These are phyloP conservation scores for Platichthys flesus DNA, from an alignment of 2,113 vertebrate genomes.

Conservation along the genomic window DNA sequence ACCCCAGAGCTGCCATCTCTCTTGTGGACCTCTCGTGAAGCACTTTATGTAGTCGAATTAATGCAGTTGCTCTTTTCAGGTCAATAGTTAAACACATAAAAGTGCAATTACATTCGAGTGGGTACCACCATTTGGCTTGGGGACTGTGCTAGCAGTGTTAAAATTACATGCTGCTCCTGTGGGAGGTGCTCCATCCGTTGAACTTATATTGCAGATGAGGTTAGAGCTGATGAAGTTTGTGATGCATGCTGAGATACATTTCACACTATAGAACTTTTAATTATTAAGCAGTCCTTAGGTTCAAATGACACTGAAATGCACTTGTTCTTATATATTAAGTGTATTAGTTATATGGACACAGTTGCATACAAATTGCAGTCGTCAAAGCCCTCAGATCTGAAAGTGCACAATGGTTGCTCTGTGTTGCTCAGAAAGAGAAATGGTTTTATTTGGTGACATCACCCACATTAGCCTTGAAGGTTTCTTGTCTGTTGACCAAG, in stretches of 20 bases:
- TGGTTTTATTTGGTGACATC: background rate
- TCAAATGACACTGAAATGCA: constrained; percentile 14
- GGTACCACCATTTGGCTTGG: constrained; percentile 49
- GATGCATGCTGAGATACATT: constrained; percentile 22
- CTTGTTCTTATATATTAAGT: background rate
- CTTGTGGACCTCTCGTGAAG: constrained; percentile 68
- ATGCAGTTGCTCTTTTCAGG: constrained; percentile 85
- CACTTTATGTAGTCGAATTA: constrained; percentile 74
- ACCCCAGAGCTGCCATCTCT: constrained; percentile 49
- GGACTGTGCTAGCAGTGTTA: constrained; percentile 50
- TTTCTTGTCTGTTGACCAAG: background rate
- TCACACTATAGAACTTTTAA: constrained; percentile 6
- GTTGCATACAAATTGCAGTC: background rate
- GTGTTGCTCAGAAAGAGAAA: background rate
- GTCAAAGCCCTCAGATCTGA: background rate
- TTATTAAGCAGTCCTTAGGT: background rate
- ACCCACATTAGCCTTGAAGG: background rate
- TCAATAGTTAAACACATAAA: constrained; percentile 85
- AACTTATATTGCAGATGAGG: constrained; percentile 62
- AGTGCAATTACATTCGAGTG: constrained; percentile 82
- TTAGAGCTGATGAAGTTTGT: constrained; percentile 34
- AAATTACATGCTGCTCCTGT: constrained; percentile 57
- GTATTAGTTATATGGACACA: background rate
- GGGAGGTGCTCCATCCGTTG: constrained; percentile 55
- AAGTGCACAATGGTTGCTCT: background rate